Percentiles rank a stretch among this genome's conserved stretches.
Evolutionary conservation across 2,888 invertebrate genomes (phyloP).

Genomic region (Hypselothyrea guttata): DNA sequence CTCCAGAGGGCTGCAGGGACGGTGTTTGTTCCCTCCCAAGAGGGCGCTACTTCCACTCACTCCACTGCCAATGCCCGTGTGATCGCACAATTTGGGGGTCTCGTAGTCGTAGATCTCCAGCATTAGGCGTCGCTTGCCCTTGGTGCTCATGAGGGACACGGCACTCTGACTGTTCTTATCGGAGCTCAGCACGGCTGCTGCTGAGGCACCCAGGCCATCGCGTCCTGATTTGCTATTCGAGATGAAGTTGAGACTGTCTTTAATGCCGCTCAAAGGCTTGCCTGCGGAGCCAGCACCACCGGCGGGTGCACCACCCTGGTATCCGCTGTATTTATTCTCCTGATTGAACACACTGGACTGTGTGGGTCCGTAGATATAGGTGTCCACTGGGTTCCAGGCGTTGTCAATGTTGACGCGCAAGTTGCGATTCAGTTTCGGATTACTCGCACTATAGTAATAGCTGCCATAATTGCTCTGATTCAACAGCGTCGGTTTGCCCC

Average conservation of each 20-base stretch:
- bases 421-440: conserved; percentile 81
- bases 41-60: conserved; percentile 73
- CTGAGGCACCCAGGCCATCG: conserved; percentile 58
- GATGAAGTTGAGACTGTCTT: conserved; percentile 81
- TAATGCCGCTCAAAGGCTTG: conserved; percentile 67
- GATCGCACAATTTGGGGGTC: conserved; percentile 91
- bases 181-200: conserved; percentile 57
- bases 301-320: conserved; percentile 71
- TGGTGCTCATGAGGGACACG: conserved; percentile 74
- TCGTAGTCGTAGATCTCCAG: conserved; percentile 89
- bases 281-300: conserved; percentile 45
- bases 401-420: conserved; percentile 82
- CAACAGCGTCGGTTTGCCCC: conserved; percentile 75
- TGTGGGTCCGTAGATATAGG: conserved; percentile 82
- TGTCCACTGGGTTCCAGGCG: conserved; percentile 83
- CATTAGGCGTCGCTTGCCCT: conserved; percentile 83
- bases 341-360: conserved; percentile 82
- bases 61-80: conserved; percentile 85
- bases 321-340: conserved; percentile 82
- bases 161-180: conserved; percentile 54
- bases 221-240: conserved; percentile 60
- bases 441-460: conserved; percentile 82
- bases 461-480: conserved; percentile 80
- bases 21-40: conserved; percentile 82
- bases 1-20: conserved; percentile 90